phyloP scores from a whole-genome alignment of 2,113 vertebrate genomes.

The Perca fluviatilis region DNA sequence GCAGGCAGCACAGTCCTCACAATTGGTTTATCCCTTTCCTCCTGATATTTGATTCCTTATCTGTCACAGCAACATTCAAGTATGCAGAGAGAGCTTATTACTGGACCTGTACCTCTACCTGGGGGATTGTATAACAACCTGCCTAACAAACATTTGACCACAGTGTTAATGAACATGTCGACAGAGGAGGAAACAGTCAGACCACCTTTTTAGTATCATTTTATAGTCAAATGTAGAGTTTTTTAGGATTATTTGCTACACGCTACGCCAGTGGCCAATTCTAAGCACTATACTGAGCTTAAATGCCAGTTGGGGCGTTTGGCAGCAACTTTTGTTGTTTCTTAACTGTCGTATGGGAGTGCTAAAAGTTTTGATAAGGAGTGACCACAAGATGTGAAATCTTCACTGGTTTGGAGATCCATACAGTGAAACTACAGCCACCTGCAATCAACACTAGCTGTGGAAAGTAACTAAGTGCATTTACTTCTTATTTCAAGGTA shows the following conservation, averaged over 20 bases:
- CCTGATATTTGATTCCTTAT: slow-evolving; percentile 31
- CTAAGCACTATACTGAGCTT: slow-evolving; percentile 22
- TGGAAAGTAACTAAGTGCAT: background rate
- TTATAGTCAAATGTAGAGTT: background rate
- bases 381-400: slow-evolving; percentile 38
- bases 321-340: slow-evolving; percentile 31
- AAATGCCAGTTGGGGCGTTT: slow-evolving; percentile 16
- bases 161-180: background rate
- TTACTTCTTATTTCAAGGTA: background rate
- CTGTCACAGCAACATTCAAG: slow-evolving; percentile 29
- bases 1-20: background rate
- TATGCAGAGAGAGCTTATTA: slow-evolving; percentile 27
- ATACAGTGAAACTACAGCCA: background rate
- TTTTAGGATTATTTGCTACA: slow-evolving; percentile 7
- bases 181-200: background rate
- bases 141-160: background rate
- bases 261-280: background rate
- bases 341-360: slow-evolving; percentile 2
- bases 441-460: background rate
- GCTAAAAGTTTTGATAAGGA: background rate
- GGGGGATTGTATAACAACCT: slow-evolving; percentile 18
- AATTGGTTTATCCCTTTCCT: background rate
- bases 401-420: background rate
- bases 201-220: background rate
- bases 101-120: slow-evolving; percentile 47